Conservation (phyloP, 2,113 vertebrate species). For the Gopherus evgoodei region DNA sequence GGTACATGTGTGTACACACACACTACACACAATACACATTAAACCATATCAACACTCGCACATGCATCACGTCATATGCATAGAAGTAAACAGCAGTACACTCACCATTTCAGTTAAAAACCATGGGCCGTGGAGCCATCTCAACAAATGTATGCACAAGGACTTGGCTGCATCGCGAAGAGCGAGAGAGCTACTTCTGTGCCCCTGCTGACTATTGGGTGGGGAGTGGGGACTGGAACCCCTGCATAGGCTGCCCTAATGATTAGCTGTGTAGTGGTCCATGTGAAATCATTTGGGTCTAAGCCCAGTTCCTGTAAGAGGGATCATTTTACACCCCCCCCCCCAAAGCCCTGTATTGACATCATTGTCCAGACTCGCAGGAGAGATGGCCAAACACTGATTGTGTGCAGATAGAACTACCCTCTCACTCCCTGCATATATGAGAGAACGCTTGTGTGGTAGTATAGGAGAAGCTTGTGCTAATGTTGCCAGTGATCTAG, state of each 20-base stretch:
- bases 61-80: not conserved
- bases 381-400: not conserved
- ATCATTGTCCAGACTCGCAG: not conserved
- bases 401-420: not conserved
- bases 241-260: too few relatives aligned
- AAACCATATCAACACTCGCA: too few relatives aligned
- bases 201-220: not conserved
- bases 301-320: slow-evolving; percentile 49
- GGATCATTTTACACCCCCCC: too few relatives aligned
- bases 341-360: not conserved
- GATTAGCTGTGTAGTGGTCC: slow-evolving; percentile 69
- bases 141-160: not conserved
- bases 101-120: not conserved
- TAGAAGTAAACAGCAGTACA: not conserved
- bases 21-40: too few relatives aligned
- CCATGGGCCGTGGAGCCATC: not conserved
- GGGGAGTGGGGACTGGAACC: too few relatives aligned
- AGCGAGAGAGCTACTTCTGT: not conserved
- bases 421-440: fast-evolving
- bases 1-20: not conserved
- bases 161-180: not conserved
- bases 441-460: not conserved
- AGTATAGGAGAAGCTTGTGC: not conserved
- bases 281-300: slow-evolving; percentile 67
- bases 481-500: not conserved